Evolutionary conservation across 2,113 vertebrate species (phyloP).

Genomic region (Echinops telfairi): DNA sequence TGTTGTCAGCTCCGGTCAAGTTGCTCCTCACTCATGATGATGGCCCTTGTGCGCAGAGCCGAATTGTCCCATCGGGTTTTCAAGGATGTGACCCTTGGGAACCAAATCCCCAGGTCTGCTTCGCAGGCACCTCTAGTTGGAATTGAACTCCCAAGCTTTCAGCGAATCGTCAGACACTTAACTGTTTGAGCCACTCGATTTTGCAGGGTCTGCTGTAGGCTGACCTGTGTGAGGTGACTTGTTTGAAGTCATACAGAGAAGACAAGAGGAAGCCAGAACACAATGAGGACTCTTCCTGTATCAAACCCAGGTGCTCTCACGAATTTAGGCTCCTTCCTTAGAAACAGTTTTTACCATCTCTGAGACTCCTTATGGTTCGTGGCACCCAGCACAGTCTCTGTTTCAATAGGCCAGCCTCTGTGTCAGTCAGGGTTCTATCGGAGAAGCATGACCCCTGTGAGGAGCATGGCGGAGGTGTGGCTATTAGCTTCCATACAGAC

Average conservation of each 20-base stretch:
- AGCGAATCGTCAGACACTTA: background rate
- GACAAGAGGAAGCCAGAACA: background rate
- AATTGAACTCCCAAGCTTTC: background rate
- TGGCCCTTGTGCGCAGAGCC: background rate
- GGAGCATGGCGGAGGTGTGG: background rate
- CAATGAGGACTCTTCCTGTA: background rate
- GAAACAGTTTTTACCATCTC: background rate
- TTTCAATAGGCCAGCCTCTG: no score
- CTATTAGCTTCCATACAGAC: background rate
- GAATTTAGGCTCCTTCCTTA: background rate
- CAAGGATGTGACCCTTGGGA: background rate
- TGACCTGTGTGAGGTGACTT: background rate
- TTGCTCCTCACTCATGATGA: background rate
- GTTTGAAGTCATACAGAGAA: background rate
- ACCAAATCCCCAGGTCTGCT: background rate
- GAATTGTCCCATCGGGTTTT: background rate
- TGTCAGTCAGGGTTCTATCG: background rate
- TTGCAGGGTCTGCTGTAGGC: background rate
- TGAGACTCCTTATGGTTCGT: background rate
- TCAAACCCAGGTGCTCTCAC: rapidly evolving
- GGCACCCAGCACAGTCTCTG: rapidly evolving
- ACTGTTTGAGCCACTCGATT: background rate
- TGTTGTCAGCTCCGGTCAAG: background rate
- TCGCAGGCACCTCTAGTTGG: background rate
- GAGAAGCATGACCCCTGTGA: background rate